Conservation (phyloP, 2,797 vertebrate species). For the Furcifer pardalis region DNA sequence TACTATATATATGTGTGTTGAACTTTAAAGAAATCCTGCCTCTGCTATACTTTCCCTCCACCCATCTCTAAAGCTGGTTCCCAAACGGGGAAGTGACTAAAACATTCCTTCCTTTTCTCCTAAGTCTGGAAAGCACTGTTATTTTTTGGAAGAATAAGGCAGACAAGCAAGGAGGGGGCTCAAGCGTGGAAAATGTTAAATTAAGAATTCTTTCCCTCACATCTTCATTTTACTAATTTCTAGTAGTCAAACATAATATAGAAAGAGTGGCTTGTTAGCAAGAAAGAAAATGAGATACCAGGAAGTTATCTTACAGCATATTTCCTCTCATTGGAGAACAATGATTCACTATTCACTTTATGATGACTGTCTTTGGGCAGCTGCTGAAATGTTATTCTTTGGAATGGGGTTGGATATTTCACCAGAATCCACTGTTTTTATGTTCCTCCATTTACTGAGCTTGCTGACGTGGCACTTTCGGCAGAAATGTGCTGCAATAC, state of each 20-base stretch:
- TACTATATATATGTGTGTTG: neutral
- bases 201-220: neutral
- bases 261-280: conserved; percentile 6
- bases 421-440: conserved; percentile 5
- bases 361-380: neutral
- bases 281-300: neutral
- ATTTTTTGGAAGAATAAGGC: neutral
- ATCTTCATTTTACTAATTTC: neutral
- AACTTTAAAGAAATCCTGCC: neutral
- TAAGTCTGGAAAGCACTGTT: no score
- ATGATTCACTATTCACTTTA: neutral
- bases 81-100: neutral
- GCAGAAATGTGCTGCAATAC: conserved; percentile 41
- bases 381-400: conserved; percentile 1
- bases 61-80: neutral
- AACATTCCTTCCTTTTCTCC: neutral
- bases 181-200: neutral
- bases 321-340: neutral
- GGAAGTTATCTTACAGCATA: neutral
- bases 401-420: neutral
- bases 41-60: neutral
- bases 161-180: neutral
- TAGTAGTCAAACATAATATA: neutral
- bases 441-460: conserved; percentile 22
- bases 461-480: conserved; percentile 36